Percentiles rank a stretch among this genome's conserved stretches.
These are phyloP conservation scores for Cremastinae sp. DNA, from an alignment of 2,888 invertebrate species.

Conservation along the genomic window DNA sequence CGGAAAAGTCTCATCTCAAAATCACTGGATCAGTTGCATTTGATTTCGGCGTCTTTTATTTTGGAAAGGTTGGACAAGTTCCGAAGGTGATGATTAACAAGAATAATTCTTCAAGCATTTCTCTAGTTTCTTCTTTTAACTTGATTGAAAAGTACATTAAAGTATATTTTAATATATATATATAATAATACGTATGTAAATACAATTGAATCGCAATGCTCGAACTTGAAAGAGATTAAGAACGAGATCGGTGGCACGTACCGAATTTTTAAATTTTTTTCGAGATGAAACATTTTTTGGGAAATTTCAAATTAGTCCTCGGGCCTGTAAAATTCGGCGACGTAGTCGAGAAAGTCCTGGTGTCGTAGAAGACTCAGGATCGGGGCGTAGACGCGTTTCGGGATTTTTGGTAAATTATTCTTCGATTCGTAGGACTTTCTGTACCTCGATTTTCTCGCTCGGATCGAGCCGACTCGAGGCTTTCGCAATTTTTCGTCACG, in stretches of 20 bases:
- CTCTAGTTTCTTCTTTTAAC: slow-evolving; percentile 35
- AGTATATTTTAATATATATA: slow-evolving; percentile 10
- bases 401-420: slow-evolving; percentile 61
- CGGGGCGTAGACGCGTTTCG: slow-evolving; percentile 59
- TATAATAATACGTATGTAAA: slow-evolving; percentile 42
- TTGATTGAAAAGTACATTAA: slow-evolving; percentile 32
- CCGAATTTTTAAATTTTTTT: slow-evolving; percentile 7
- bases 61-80: slow-evolving; percentile 79
- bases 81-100: slow-evolving; percentile 73
- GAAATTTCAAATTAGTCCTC: slow-evolving; percentile 10
- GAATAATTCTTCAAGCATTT: slow-evolving; percentile 46
- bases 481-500: slow-evolving; percentile 4
- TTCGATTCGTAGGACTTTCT: slow-evolving; percentile 31
- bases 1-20: slow-evolving; percentile 78
- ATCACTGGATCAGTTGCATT: slow-evolving; percentile 80
- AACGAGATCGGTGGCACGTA: slow-evolving; percentile 48
- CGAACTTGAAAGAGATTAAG: slow-evolving; percentile 14
- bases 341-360: slow-evolving; percentile 62
- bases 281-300: background rate
- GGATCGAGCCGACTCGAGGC: slow-evolving; percentile 6
- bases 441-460: slow-evolving; percentile 34
- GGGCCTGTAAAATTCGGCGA: slow-evolving; percentile 57
- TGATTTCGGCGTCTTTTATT: slow-evolving; percentile 80
- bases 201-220: slow-evolving; percentile 29
- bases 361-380: slow-evolving; percentile 61